Conservation (phyloP, 2,888 invertebrate genomes). For the Eupithecia dodoneata region DNA sequence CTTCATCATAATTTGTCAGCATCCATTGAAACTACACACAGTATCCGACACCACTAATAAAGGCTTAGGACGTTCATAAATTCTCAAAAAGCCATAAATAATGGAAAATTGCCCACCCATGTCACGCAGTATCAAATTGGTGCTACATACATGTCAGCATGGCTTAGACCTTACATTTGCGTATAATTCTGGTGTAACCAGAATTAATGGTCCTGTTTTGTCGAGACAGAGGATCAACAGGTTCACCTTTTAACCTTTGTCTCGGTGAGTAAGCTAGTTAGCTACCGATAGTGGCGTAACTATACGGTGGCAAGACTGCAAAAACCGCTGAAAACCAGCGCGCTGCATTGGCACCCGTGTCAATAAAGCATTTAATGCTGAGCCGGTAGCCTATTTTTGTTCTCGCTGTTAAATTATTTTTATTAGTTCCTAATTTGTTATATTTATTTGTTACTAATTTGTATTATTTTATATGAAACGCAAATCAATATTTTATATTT, state of each 20-base stretch:
- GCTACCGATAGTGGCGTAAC: too few species aligned
- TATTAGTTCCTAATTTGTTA: too few species aligned
- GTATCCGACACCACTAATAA: slow-evolving; percentile 57
- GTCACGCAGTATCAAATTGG: slow-evolving; percentile 73
- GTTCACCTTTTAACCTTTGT: slow-evolving; percentile 17
- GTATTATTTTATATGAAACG: too few species aligned
- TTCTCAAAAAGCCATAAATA: slow-evolving; percentile 70
- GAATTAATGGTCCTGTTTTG: slow-evolving; percentile 42
- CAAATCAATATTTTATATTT: too few species aligned
- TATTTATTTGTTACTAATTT: too few species aligned
- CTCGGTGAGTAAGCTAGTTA: background rate
- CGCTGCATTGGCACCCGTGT: too few species aligned
- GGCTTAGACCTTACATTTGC: slow-evolving; percentile 43
- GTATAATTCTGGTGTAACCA: slow-evolving; percentile 41
- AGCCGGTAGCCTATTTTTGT: too few species aligned
- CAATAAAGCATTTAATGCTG: too few species aligned
- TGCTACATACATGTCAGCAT: slow-evolving; percentile 57
- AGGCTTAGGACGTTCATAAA: slow-evolving; percentile 69
- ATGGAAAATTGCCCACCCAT: slow-evolving; percentile 77
- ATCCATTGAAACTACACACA: slow-evolving; percentile 32
- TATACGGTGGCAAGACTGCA: too few species aligned
- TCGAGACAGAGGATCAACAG: slow-evolving; percentile 39
- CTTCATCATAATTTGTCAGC: slow-evolving; percentile 24
- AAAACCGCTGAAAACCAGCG: too few species aligned
- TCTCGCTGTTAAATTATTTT: too few species aligned